Evolutionary conservation across 2,888 invertebrate species (phyloP).

Genomic region (Polydrusus tereticollis): DNA sequence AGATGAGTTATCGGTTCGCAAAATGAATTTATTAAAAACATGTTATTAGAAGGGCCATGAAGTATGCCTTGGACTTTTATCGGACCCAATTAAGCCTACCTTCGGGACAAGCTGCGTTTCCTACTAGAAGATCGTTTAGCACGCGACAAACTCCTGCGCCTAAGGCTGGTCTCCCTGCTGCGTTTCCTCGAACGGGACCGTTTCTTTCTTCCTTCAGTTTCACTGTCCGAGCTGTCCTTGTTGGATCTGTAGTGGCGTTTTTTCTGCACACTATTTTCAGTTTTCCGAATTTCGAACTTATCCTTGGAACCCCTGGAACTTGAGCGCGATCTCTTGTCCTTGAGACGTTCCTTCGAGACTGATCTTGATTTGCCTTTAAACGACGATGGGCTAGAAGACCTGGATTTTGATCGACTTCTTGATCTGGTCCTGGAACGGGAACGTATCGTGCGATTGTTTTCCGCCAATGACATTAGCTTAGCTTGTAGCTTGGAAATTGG

Average conservation of each 20-base stretch:
- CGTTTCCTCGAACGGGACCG: constrained; percentile 59
- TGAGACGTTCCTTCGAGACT: constrained; percentile 56
- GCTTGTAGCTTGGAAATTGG: constrained; percentile 74
- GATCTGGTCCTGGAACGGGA: constrained; percentile 62
- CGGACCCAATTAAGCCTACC: constrained; percentile 54
- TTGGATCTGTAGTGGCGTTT: constrained; percentile 88
- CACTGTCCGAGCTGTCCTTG: constrained; percentile 73
- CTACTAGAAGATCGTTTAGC: constrained; percentile 59
- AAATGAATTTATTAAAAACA: too few relatives aligned
- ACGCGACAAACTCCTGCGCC: constrained; percentile 66
- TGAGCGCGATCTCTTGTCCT: constrained; percentile 55
- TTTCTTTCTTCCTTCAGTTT: constrained; percentile 63
- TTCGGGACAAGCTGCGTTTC: constrained; percentile 64
- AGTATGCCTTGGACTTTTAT: background rate
- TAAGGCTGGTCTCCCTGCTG: constrained; percentile 68
- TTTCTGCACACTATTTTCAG: constrained; percentile 86
- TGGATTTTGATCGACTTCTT: constrained; percentile 55
- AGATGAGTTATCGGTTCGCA: too few relatives aligned
- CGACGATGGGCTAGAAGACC: constrained; percentile 56
- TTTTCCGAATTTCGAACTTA: constrained; percentile 80
- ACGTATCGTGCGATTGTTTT: constrained; percentile 65
- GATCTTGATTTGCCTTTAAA: constrained; percentile 58
- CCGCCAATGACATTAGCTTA: constrained; percentile 74
- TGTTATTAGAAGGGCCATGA: too few relatives aligned
- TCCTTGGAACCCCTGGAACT: constrained; percentile 59